Percentiles rank a stretch among this genome's conserved stretches.
Conservation (phyloP, 2,888 invertebrate species). For the Sarcophaga rosellei region DNA sequence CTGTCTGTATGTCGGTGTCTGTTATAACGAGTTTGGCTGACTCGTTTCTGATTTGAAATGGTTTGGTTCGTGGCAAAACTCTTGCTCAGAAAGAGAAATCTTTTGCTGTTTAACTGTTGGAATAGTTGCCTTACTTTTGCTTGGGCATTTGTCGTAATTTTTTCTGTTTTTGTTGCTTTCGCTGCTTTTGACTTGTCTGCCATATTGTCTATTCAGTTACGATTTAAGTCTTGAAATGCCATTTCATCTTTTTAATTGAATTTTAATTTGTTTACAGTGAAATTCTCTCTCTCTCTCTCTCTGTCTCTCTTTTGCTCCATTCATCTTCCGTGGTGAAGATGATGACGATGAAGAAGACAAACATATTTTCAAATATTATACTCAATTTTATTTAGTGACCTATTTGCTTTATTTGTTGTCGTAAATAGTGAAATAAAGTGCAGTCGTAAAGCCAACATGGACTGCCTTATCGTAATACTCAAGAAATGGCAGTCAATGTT, state of each 20-base stretch:
- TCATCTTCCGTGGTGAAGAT: too few relatives aligned
- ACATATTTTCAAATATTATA: constrained; percentile 63
- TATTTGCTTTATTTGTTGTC: not conserved
- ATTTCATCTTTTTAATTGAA: constrained; percentile 80
- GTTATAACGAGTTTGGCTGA: constrained; percentile 41
- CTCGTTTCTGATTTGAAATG: constrained; percentile 22
- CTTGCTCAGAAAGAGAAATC: not conserved
- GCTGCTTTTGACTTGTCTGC: constrained; percentile 58
- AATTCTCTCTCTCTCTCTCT: constrained; percentile 70
- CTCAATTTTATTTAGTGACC: not conserved
- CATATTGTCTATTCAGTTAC: constrained; percentile 61
- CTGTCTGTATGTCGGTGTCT: constrained; percentile 22
- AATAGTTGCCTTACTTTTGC: constrained; percentile 41
- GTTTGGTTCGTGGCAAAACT: not conserved
- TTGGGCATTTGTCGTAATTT: not conserved
- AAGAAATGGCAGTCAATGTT: too few relatives aligned
- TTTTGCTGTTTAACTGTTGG: constrained; percentile 17
- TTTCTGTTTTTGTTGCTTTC: constrained; percentile 9
- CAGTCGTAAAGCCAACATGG: too few relatives aligned
- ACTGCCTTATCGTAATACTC: too few relatives aligned
- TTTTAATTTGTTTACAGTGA: constrained; percentile 80
- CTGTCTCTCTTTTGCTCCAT: not conserved
- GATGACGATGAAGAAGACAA: constrained; percentile 12
- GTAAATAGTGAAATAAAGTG: not conserved
- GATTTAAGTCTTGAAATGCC: constrained; percentile 74